Base-by-base conservation (phyloP, 2,113 vertebrate species). In the Hyla sarda region DNA sequence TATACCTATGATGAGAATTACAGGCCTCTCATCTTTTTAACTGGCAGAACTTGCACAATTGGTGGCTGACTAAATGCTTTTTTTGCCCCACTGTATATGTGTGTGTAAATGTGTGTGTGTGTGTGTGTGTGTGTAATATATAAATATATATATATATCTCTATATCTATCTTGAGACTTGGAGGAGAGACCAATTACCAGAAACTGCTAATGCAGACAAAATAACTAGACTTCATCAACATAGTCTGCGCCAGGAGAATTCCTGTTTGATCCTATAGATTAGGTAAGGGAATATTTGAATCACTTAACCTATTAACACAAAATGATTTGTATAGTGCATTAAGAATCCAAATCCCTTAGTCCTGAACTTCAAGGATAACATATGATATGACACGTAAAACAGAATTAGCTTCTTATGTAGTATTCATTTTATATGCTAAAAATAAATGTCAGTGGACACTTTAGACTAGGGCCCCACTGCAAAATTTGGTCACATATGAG, bases 201-300 rank as follows among this genome's bases (percentile, higher is more conserved):
- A 85, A 82, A 85, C 58, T 79, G 75, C 60, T 54, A 52, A 69
- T 85, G 60, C 48, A 71, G 41, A 54, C 62, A 67, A 78, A 84
- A 85, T 52, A 85, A 85, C 0, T 47, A 77, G 73, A 48, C 45
- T 71, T 12, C 58, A 54, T 69, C 60, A 79, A 41, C 34, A 34
- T 54, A 50, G 12, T 41, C 17, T 69, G 75, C 41, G 84, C 34
- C 75, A 45, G 37, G 84, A 71, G 74, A 34, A 28, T 85, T 60
- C 25, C 71, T 60, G 41, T 60, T 77, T 65, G 45, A 67, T 69
- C 32, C 25, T 67, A 48, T 34, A 69, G 58, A 79, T 85, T 85
- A 79, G 74, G 28, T 71, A 41, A 54, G 75, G 84, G 74, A 78
- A 73, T 77, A 85, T 85, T 56, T 71, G 16, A 67, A 85, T 78